Evolutionary conservation across 2,888 invertebrate genomes (phyloP).

Genomic region (Drosophila tanythrix): DNA sequence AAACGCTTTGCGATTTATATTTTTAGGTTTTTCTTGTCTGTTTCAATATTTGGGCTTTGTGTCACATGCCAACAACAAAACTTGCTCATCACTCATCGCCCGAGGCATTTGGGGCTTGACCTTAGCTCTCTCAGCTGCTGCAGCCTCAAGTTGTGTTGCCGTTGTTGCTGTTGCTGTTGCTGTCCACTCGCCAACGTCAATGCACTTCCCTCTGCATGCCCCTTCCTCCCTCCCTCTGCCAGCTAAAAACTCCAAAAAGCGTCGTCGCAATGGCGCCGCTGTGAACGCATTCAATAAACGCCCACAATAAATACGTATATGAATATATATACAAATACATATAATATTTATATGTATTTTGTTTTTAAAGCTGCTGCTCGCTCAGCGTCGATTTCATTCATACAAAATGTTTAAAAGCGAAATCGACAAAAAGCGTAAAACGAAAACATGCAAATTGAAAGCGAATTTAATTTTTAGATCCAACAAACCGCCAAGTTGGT

Average conservation of each 20-base stretch:
- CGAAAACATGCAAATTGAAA: slow-evolving; percentile 74
- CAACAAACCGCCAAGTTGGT: slow-evolving; percentile 38
- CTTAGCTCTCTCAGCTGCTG: slow-evolving; percentile 58
- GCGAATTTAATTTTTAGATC: slow-evolving; percentile 61
- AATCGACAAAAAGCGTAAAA: slow-evolving; percentile 52
- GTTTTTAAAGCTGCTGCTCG: slow-evolving; percentile 33
- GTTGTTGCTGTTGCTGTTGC: slow-evolving; percentile 18
- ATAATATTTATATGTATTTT: slow-evolving; percentile 29
- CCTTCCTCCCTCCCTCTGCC: slow-evolving; percentile 2
- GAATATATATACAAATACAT: slow-evolving; percentile 7
- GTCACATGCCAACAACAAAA: slow-evolving; percentile 43
- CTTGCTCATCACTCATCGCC: slow-evolving; percentile 56
- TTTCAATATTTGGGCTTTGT: slow-evolving; percentile 53
- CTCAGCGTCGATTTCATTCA: slow-evolving; percentile 64
- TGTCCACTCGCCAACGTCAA: slow-evolving; percentile 70
- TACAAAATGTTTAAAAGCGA: slow-evolving; percentile 40
- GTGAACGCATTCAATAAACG: slow-evolving; percentile 67
- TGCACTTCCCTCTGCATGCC: slow-evolving; percentile 37
- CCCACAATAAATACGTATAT: slow-evolving; percentile 52
- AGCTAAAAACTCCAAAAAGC: slow-evolving; percentile 41
- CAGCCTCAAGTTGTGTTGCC: slow-evolving; percentile 7
- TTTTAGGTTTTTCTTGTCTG: slow-evolving; percentile 53
- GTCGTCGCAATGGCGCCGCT: slow-evolving; percentile 69
- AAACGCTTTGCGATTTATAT: slow-evolving; percentile 62
- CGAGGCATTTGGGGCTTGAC: slow-evolving; percentile 60